Percentiles rank a stretch among this genome's conserved stretches.
These are phyloP conservation scores for Gambusia holbrooki DNA, from an alignment of 2,113 vertebrate genomes.

Conservation along the genomic window DNA sequence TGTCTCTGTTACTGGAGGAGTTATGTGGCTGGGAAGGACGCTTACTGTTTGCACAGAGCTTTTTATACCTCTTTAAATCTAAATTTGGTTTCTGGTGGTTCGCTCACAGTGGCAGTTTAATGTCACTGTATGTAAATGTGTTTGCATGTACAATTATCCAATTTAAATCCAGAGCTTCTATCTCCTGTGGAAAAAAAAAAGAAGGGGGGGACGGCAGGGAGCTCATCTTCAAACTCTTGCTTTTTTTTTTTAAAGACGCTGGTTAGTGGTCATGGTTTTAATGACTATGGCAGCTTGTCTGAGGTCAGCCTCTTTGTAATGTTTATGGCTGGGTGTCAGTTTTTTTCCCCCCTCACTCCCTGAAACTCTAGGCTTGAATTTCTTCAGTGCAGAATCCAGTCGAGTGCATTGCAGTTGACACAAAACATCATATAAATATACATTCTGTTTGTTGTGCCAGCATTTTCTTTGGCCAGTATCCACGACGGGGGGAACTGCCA, in stretches of 20 bases:
- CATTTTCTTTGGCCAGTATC: not conserved
- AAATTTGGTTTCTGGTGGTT: constrained; percentile 19
- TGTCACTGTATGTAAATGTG: constrained; percentile 7
- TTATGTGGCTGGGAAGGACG: constrained; percentile 33
- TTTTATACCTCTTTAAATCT: constrained; percentile 41
- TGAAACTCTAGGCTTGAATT: not conserved
- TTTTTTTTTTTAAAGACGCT: constrained; percentile 19
- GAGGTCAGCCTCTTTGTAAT: constrained; percentile 45
- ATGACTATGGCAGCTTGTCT: constrained; percentile 38
- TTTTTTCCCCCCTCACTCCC: not conserved
- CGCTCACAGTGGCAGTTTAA: not conserved
- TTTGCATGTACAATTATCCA: constrained; percentile 18
- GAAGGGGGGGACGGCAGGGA: not conserved
- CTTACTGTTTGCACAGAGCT: constrained; percentile 42
- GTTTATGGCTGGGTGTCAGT: constrained; percentile 2
- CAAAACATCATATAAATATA: not conserved
- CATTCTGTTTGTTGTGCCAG: not conserved
- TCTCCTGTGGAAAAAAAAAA: not conserved
- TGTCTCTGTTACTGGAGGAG: constrained; percentile 49
- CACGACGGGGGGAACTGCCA: not conserved
- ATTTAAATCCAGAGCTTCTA: not conserved
- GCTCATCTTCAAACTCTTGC: constrained; percentile 9
- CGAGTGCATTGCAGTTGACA: not conserved
- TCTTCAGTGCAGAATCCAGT: constrained; percentile 12
- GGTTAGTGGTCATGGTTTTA: constrained; percentile 49